Conservation (phyloP, 1,140 invertebrate genomes). For the Lycorma delicatula region DNA sequence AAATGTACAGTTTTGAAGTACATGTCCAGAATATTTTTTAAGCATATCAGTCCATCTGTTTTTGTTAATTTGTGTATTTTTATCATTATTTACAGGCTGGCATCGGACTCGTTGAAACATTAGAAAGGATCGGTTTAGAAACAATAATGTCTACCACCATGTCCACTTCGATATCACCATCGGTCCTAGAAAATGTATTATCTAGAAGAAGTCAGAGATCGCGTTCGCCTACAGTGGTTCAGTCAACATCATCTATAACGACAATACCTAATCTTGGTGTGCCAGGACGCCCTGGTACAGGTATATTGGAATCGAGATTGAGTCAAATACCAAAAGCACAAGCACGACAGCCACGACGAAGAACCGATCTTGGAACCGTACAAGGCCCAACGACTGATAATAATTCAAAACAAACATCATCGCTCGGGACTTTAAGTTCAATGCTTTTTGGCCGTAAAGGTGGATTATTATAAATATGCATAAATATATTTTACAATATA, state of each 20-base stretch:
- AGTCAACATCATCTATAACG: conserved; percentile 8
- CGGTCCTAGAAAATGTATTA: not conserved
- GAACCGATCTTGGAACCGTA: conserved; percentile 37
- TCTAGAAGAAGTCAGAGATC: not conserved
- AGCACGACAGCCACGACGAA: conserved; percentile 38
- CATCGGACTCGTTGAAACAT: conserved; percentile 53
- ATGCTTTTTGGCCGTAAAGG: conserved; percentile 74
- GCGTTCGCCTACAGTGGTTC: conserved; percentile 23
- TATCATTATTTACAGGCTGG: conserved; percentile 35
- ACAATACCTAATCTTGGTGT: conserved; percentile 38
- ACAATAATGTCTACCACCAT: conserved; percentile 50
- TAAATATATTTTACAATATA: too few relatives aligned
- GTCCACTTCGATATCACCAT: conserved; percentile 32
- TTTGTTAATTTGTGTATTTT: not conserved
- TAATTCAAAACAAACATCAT: conserved; percentile 40
- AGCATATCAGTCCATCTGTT: not conserved
- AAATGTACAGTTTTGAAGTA: too few relatives aligned
- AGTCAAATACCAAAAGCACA: conserved; percentile 32
- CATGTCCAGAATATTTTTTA: not conserved
- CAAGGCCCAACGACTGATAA: conserved; percentile 34
- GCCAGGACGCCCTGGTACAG: conserved; percentile 44
- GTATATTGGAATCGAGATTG: conserved; percentile 39
- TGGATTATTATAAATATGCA: conserved; percentile 66
- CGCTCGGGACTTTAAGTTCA: conserved; percentile 67
- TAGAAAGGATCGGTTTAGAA: conserved; percentile 58